Percentiles rank a stretch among this genome's conserved stretches.
Evolutionary conservation across 92 coral and sea anemone species (phyloP).

Genomic region (Zoanthus solanderi): DNA sequence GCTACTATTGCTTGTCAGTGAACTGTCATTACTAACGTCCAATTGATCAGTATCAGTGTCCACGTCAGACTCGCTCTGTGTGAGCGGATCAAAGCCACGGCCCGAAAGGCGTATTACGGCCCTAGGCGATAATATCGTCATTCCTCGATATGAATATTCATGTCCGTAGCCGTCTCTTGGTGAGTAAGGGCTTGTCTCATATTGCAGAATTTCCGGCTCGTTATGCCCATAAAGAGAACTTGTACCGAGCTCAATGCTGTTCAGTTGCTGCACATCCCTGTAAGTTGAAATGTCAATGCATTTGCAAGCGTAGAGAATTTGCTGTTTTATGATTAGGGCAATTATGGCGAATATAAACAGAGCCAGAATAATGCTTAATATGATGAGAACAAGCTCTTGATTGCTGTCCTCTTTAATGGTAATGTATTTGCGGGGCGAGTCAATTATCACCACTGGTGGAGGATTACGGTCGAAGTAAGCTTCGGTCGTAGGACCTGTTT

Average conservation of each 20-base stretch:
- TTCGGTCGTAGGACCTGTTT: conserved; percentile 35
- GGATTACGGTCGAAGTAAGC: conserved; percentile 58
- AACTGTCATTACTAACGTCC: conserved; percentile 81
- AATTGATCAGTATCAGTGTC: conserved; percentile 81
- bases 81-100: conserved; percentile 33
- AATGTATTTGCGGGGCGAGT: conserved; percentile 75
- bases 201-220: conserved; percentile 77
- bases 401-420: conserved; percentile 82
- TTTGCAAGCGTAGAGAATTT: conserved; percentile 76
- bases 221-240: conserved; percentile 68
- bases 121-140: conserved; percentile 38
- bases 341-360: conserved; percentile 77
- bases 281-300: conserved; percentile 72
- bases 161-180: conserved; percentile 67
- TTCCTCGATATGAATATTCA: conserved; percentile 42
- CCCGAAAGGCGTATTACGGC: conserved; percentile 19
- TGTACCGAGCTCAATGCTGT: conserved; percentile 81
- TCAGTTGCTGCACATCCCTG: conserved; percentile 70
- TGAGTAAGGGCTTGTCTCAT: conserved; percentile 82
- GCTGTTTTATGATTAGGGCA: conserved; percentile 74
- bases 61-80: conserved; percentile 50
- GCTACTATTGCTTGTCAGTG: conserved; percentile 62
- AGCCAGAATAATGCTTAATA: conserved; percentile 81
- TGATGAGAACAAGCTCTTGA: conserved; percentile 88
- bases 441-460: conserved; percentile 76